phyloP scores from a whole-genome alignment of 2,113 vertebrate species.

The Arizona elegans region DNA sequence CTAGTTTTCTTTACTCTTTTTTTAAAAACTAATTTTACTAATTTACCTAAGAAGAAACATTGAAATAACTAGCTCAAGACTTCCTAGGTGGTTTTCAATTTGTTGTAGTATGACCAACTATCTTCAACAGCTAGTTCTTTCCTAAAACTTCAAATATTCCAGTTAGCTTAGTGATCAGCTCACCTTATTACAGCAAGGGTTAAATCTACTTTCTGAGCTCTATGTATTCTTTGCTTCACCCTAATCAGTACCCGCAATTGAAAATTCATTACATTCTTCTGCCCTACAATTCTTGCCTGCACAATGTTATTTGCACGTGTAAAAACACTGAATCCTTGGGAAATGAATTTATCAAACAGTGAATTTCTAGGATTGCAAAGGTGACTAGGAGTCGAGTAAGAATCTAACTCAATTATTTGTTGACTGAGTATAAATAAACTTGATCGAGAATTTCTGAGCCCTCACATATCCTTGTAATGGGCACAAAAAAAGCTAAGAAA shows the following conservation, averaged over 20 bases:
- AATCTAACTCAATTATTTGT: background rate
- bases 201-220: conserved; percentile 32
- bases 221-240: conserved; percentile 30
- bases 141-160: background rate
- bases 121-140: background rate
- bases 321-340: conserved; percentile 49
- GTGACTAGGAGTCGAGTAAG: background rate
- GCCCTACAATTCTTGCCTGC: conserved; percentile 16
- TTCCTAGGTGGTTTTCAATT: background rate
- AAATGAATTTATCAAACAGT: conserved; percentile 46
- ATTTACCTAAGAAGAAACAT: background rate
- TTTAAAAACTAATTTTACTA: background rate
- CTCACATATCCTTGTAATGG: background rate
- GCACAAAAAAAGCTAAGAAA: background rate
- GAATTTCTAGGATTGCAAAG: conserved; percentile 9
- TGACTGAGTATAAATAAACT: conserved; percentile 17
- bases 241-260: conserved; percentile 45
- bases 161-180: background rate
- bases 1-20: background rate
- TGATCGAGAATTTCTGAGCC: background rate
- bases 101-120: background rate
- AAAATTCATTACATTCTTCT: conserved; percentile 46
- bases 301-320: conserved; percentile 46
- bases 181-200: conserved; percentile 35
- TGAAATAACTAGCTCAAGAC: background rate